Conservation (phyloP, 2,113 vertebrate genomes). For the Sialia sialis region DNA sequence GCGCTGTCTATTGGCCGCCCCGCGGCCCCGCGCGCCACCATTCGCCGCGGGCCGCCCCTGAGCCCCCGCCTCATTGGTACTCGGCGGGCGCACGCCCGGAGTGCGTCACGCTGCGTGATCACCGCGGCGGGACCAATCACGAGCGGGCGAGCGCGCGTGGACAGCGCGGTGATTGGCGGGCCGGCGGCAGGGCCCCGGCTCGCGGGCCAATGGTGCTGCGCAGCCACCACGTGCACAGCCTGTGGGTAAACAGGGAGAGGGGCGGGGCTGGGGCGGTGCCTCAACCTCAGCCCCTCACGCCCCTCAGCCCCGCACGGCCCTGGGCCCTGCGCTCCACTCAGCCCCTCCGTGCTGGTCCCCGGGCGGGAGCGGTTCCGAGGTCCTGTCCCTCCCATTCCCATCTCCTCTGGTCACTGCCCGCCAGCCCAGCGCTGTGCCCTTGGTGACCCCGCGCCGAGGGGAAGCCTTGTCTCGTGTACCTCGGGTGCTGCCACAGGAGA, state of each 20-base stretch:
- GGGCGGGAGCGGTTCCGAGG: accelerated
- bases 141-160: slow-evolving; percentile 13
- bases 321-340: too few species aligned
- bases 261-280: background rate
- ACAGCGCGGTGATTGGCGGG: slow-evolving; percentile 54
- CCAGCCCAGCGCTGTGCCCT: background rate
- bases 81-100: background rate
- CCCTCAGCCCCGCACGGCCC: too few species aligned
- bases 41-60: background rate
- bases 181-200: background rate
- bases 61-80: background rate
- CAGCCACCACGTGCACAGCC: slow-evolving; percentile 67
- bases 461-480: accelerated
- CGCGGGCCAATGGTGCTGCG: slow-evolving; percentile 34
- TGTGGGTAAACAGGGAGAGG: slow-evolving; percentile 61
- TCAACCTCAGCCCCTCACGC: too few species aligned
- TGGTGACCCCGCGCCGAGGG: background rate
- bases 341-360: accelerated
- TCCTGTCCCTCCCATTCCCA: accelerated
- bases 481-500: background rate
- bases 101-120: background rate
- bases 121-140: slow-evolving; percentile 14
- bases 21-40: too few species aligned
- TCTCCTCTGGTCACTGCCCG: accelerated
- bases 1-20: too few species aligned